Conservation (phyloP, 2,113 vertebrate species). For the Empidonax traillii region DNA sequence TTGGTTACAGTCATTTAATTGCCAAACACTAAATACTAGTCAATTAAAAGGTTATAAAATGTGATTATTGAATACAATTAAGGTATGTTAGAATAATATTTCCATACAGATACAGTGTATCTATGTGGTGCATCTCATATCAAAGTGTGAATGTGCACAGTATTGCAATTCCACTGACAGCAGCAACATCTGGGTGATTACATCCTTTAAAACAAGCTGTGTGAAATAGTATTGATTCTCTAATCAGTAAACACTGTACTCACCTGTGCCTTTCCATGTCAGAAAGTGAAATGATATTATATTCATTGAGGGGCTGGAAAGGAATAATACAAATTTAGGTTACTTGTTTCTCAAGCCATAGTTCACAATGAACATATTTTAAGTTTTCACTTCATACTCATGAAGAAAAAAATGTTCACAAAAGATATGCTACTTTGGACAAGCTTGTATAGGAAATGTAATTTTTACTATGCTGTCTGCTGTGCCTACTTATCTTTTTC, state of each 20-base stretch:
- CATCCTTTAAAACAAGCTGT: background rate
- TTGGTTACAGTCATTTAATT: background rate
- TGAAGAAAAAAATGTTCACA: background rate
- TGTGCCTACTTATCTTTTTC: background rate
- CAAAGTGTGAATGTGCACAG: background rate
- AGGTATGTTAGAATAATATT: slow-evolving; percentile 9
- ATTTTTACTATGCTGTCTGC: background rate
- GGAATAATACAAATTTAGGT: background rate
- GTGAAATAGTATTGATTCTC: background rate
- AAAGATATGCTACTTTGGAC: background rate
- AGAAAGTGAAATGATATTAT: background rate
- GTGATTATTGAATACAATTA: background rate
- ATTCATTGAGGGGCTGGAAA: background rate
- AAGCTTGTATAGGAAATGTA: background rate
- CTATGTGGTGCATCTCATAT: background rate
- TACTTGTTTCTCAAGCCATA: background rate
- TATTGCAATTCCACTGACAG: background rate
- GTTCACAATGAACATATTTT: background rate
- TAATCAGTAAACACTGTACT: background rate
- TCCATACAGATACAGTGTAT: background rate
- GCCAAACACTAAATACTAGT: background rate
- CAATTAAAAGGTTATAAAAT: slow-evolving; percentile 34
- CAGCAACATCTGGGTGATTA: background rate
- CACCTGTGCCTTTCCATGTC: background rate
- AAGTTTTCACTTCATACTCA: background rate